Evolutionary conservation across 2,797 vertebrate genomes (phyloP), one percentile per base, ranked within the genome.

Genomic region (Acestrorhynchus altus): DNA sequence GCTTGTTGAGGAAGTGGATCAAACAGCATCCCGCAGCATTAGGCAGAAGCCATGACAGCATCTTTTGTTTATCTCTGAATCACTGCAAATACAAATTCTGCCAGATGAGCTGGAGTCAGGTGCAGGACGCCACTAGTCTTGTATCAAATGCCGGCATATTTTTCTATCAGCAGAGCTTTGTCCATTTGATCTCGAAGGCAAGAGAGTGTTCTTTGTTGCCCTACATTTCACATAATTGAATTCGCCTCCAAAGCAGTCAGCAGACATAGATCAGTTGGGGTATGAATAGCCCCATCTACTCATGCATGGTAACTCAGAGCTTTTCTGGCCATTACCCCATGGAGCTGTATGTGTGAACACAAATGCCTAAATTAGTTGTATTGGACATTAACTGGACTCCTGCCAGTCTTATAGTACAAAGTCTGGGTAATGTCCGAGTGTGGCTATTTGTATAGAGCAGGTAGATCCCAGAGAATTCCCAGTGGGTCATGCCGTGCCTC

Each of bases 1-100:
- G 35, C 61, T 65, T 42, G 20, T 63, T 35, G 2, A n/a, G 59
- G 40, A 63, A 22, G 39, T 64, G 61, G 61, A 64, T 39, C 61
- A 61, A 4, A 18, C 31, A 44, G 35, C 61, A 13, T 42, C 39
- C 40, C 28, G 12, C 56, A 28, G 56, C 56, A 7, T 16, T 28
- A 57, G 51, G 18, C n/a, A 1, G 6, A 52, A 18, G 9, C 18
- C 20, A 7, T 1, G 9, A 16, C 51, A 20, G 56, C 56, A 28
- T 57, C 26, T 24, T n/a, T 57, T 7, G 15, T 28, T 15, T 11
- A 28, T 31, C 56, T 42, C 9, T 7, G 12, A 10, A 22, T 44
- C 10, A 16, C 39, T 22, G 20, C 11, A 65, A 8, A 4, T 20
- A 22, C 20, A 54, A 12, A 56, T 56, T 10, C 20, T 56, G 52